A percentile compares a stretch with the other conserved stretches of the same genome.
Evolutionary conservation across 64 coral and sea anemone species (phyloP).

Genomic region (Pocillopora verrucosa): DNA sequence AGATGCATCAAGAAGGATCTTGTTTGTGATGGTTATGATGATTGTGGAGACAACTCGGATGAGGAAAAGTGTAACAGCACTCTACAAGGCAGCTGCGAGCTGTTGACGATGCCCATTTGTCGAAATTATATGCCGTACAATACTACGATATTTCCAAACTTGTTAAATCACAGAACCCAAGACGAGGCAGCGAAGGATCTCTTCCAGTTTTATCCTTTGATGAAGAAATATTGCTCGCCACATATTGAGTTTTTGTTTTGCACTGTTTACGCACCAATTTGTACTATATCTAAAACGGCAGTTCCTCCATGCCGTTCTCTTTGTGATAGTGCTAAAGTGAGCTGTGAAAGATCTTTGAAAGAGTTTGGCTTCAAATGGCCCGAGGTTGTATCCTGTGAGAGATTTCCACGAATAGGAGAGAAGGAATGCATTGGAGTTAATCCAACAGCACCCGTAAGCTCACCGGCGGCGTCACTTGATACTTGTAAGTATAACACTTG

Average conservation of each 20-base stretch:
- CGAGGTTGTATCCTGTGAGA: conserved; percentile 28
- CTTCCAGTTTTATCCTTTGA: conserved; percentile 27
- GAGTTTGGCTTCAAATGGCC: conserved; percentile 18
- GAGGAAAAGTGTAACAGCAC: no score
- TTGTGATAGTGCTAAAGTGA: conserved; percentile 28
- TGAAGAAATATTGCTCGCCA: conserved; percentile 26
- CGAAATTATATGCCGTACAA: conserved; percentile 11
- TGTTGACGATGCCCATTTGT: conserved; percentile 37
- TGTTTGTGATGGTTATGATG: no score
- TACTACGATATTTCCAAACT: conserved; percentile 49
- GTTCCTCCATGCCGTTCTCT: conserved; percentile 46
- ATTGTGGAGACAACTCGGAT: no score
- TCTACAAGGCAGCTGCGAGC: not conserved
- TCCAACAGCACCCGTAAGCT: no score
- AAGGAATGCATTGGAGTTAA: no score
- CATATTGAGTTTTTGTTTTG: conserved; percentile 46
- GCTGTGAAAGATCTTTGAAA: conserved; percentile 28
- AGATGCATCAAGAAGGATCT: no score
- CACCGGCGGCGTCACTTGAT: no score
- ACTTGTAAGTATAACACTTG: no score
- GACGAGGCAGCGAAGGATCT: conserved; percentile 27
- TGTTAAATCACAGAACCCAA: conserved; percentile 32
- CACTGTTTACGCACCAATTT: conserved; percentile 33
- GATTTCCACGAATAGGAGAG: conserved; percentile 10
- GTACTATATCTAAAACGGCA: not conserved